These are phyloP conservation scores for Zosterops japonicus DNA, from an alignment of 2,113 vertebrate species.

Conservation along the genomic window DNA sequence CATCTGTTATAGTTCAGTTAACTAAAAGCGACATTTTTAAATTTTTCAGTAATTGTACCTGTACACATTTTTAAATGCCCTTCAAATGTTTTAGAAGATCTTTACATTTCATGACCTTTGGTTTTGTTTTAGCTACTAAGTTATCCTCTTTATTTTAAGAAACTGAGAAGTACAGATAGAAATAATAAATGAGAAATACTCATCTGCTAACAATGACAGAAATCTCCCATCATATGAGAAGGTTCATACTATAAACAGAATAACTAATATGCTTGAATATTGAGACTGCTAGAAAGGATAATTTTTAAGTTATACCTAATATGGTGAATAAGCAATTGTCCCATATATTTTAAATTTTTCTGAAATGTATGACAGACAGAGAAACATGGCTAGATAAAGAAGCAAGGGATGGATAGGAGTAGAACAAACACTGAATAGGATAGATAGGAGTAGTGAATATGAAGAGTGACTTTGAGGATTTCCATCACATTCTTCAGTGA, in stretches of 20 bases:
- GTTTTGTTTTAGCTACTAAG: not conserved
- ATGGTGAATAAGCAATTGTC: not conserved
- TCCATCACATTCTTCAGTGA: not conserved
- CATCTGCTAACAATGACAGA: not conserved
- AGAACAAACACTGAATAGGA: not conserved
- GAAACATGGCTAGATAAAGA: not conserved
- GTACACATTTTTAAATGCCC: not conserved
- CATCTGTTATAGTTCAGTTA: conserved; percentile 57
- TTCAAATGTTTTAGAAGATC: not conserved
- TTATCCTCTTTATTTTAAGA: not conserved
- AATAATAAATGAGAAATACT: not conserved
- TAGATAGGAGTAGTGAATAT: not conserved
- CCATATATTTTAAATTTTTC: not conserved
- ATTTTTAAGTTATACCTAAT: not conserved
- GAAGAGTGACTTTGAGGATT: not conserved
- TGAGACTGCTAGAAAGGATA: not conserved
- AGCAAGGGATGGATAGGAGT: not conserved
- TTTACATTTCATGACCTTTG: not conserved
- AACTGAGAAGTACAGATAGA: not conserved
- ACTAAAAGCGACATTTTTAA: not conserved
- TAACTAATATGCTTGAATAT: not conserved
- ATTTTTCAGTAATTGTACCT: not conserved
- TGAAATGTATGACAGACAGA: not conserved
- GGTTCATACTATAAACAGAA: not conserved
- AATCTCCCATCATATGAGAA: not conserved